A percentile compares a stretch with the other conserved stretches of the same genome.
phyloP scores from a whole-genome alignment of 2,888 invertebrate genomes.

The Drosophila pseudotakahashii region DNA sequence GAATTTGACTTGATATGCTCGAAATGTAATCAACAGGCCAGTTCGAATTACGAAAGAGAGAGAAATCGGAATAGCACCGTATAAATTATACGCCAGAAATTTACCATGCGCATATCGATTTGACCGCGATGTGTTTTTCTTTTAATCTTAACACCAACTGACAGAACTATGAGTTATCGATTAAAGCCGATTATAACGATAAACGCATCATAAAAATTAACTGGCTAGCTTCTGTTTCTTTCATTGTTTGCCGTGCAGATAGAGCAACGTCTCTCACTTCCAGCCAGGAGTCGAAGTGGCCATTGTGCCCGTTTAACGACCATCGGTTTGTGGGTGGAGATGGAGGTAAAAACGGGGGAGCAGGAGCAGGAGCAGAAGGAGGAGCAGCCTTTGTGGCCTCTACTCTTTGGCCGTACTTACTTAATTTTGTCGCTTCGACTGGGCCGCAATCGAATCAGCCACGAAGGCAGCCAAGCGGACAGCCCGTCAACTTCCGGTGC shows the following conservation, averaged over 20 bases:
- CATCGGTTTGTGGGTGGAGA: constrained; percentile 25
- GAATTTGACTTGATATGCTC: too few species aligned
- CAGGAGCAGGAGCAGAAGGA: neutral
- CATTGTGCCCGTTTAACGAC: constrained; percentile 51
- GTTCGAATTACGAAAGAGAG: too few species aligned
- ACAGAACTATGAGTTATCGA: too few species aligned
- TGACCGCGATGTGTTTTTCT: too few species aligned
- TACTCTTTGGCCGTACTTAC: constrained; percentile 37
- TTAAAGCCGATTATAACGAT: too few species aligned
- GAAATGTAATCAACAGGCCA: too few species aligned
- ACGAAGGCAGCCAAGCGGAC: constrained; percentile 30
- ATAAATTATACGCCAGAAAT: too few species aligned
- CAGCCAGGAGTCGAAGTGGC: constrained; percentile 28
- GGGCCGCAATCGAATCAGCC: constrained; percentile 45
- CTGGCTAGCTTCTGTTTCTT: neutral
- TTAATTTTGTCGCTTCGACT: constrained; percentile 43
- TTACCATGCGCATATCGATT: too few species aligned
- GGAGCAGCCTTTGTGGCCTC: constrained; percentile 15
- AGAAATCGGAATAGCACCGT: too few species aligned
- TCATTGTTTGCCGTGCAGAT: constrained; percentile 2
- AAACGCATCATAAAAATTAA: neutral
- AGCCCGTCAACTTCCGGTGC: constrained; percentile 43
- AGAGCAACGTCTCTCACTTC: constrained; percentile 11
- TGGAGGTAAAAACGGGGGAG: neutral
- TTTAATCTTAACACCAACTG: too few species aligned